A percentile compares a stretch with the other conserved stretches of the same genome.
These are phyloP conservation scores for Gonatopus flavifemur DNA, from an alignment of 1,140 invertebrate genomes.

Conservation along the genomic window DNA sequence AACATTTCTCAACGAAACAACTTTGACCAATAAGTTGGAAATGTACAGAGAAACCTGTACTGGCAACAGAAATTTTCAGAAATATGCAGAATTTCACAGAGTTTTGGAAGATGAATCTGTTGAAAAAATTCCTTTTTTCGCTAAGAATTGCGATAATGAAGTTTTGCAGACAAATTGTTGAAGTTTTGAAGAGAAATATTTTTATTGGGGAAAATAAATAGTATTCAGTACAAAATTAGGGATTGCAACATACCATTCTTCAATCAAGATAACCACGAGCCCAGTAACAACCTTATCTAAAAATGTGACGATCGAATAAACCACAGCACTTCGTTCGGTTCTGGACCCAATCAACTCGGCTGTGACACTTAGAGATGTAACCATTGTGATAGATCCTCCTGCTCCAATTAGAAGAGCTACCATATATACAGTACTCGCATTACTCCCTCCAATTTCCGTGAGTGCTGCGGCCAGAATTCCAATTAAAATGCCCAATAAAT, in stretches of 20 bases:
- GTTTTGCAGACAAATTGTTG: too few relatives aligned
- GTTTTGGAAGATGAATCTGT: too few relatives aligned
- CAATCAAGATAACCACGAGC: constrained; percentile 81
- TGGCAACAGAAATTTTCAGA: too few relatives aligned
- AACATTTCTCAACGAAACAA: too few relatives aligned
- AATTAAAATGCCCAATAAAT: constrained; percentile 44
- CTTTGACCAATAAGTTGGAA: too few relatives aligned
- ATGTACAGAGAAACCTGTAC: too few relatives aligned
- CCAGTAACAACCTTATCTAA: constrained; percentile 92
- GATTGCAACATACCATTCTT: constrained; percentile 76
- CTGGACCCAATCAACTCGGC: constrained; percentile 88
- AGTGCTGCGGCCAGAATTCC: constrained; percentile 44
- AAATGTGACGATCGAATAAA: constrained; percentile 93
- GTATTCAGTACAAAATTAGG: too few relatives aligned
- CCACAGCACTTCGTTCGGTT: constrained; percentile 84
- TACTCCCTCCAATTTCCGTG: constrained; percentile 40
- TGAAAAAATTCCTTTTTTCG: too few relatives aligned
- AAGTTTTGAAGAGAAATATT: too few relatives aligned
- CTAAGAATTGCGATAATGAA: too few relatives aligned
- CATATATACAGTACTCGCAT: constrained; percentile 39
- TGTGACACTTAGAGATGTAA: constrained; percentile 88
- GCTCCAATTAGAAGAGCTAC: constrained; percentile 64
- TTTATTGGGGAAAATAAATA: too few relatives aligned
- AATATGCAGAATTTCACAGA: too few relatives aligned
- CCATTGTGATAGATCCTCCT: constrained; percentile 84